Evolutionary conservation across 35 echinoderm and acorn worm species (phyloP).

Genomic region (Acanthaster planci): DNA sequence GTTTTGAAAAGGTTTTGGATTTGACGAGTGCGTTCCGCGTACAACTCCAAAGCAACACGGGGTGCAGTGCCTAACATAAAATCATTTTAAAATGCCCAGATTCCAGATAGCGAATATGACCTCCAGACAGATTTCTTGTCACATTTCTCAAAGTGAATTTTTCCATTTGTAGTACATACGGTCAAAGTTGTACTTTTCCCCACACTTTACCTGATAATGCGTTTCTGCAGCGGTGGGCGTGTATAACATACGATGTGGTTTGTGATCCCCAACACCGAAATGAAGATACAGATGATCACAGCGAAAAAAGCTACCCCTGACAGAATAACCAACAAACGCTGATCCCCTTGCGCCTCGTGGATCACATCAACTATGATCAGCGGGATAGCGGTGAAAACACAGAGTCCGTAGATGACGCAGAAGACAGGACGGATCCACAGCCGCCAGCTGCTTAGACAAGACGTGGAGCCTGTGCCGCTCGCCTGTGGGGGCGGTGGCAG

Average conservation of each 20-base stretch:
- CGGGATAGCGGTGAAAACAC: neutral
- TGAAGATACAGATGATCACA: slow-evolving; percentile 24
- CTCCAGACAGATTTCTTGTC: too few species aligned
- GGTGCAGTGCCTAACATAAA: neutral
- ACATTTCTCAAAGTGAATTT: too few species aligned
- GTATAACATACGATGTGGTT: slow-evolving; percentile 62
- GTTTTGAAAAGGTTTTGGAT: neutral
- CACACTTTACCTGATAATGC: slow-evolving; percentile 50
- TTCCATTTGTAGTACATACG: too few species aligned
- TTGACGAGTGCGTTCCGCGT: neutral
- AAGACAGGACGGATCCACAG: slow-evolving; percentile 31
- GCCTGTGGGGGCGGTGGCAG: neutral
- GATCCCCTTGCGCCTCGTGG: neutral
- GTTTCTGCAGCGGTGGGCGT: slow-evolving; percentile 47
- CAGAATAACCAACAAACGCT: neutral
- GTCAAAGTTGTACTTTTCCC: too few species aligned
- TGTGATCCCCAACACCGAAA: slow-evolving; percentile 63
- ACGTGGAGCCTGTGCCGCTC: neutral
- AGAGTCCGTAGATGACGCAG: neutral
- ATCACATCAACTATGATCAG: neutral
- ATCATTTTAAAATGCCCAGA: neutral
- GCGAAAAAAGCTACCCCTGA: neutral
- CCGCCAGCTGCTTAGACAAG: slow-evolving; percentile 15
- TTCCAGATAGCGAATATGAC: too few species aligned
- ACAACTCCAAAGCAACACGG: neutral